A percentile compares a stretch with the other conserved stretches of the same genome.
Evolutionary conservation across 2,888 invertebrate genomes (phyloP).

Genomic region (Trichopoda pennipes): DNA sequence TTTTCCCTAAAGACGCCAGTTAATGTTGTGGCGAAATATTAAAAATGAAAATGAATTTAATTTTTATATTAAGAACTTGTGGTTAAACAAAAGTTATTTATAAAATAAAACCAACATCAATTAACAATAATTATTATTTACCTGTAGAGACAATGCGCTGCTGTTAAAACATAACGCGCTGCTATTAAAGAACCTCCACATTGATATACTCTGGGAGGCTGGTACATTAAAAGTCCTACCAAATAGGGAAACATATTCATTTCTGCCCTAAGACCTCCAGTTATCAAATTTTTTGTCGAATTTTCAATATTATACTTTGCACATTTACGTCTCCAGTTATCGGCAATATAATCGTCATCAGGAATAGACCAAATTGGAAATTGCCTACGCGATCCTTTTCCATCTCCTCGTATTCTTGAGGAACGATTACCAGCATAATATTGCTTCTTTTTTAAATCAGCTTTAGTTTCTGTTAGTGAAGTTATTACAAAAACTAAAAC

Average conservation of each 20-base stretch:
- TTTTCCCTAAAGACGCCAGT: no score
- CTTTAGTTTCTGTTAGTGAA: conserved; percentile 8
- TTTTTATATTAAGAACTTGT: no score
- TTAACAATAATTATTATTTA: no score
- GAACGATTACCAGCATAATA: conserved; percentile 19
- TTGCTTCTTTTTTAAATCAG: conserved; percentile 9
- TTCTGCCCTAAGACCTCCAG: conserved; percentile 76
- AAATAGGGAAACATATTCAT: conserved; percentile 77
- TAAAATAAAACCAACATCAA: no score
- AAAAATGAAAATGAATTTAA: no score
- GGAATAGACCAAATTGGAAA: conserved; percentile 16
- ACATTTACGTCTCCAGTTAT: conserved; percentile 67
- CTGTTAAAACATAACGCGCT: conserved; percentile 74
- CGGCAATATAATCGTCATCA: conserved; percentile 53
- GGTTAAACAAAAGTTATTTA: no score
- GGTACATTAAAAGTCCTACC: conserved; percentile 74
- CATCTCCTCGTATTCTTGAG: not conserved
- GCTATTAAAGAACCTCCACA: conserved; percentile 78
- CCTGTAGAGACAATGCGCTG: conserved; percentile 78
- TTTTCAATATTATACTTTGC: conserved; percentile 52
- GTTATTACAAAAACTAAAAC: conserved; percentile 1
- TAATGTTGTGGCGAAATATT: no score
- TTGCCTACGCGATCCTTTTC: not conserved
- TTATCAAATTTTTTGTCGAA: conserved; percentile 72
- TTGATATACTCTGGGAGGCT: conserved; percentile 67